A percentile compares a stretch with the other conserved stretches of the same genome.
These are phyloP conservation scores for Limnothrissa miodon DNA, from an alignment of 2,113 vertebrate species.

Conservation along the genomic window DNA sequence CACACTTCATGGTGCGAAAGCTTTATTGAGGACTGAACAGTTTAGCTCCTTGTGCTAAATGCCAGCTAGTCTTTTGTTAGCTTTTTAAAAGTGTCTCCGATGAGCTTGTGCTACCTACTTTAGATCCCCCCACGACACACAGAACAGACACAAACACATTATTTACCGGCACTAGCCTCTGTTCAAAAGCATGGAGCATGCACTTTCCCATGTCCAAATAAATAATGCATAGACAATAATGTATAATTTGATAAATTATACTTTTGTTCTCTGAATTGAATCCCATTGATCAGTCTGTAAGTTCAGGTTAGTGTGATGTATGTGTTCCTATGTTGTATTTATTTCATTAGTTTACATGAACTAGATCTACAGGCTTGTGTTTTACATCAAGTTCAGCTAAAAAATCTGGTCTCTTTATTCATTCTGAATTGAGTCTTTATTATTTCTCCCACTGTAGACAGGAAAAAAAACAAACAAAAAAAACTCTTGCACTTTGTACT, in stretches of 20 bases:
- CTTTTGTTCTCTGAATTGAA: not conserved
- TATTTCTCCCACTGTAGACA: not conserved
- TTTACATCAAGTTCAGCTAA: not conserved
- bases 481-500: not conserved
- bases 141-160: not conserved
- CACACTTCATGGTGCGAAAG: constrained; percentile 3
- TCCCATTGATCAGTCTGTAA: not conserved
- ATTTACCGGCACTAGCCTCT: not conserved
- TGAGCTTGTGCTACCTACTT: not conserved
- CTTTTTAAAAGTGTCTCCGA: not conserved
- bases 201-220: not conserved
- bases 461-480: not conserved
- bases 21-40: constrained; percentile 35
- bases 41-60: constrained; percentile 11
- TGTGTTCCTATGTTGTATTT: not conserved
- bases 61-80: not conserved
- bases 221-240: not conserved
- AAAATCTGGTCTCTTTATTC: not conserved
- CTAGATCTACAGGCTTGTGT: not conserved
- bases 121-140: not conserved
- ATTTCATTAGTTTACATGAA: not conserved
- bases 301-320: not conserved
- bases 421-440: not conserved
- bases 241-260: constrained; percentile 1
- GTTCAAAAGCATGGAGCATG: not conserved